A percentile compares a stretch with the other conserved stretches of the same genome.
Evolutionary conservation across 2,888 invertebrate species (phyloP).

Genomic region (Morpho achilles): DNA sequence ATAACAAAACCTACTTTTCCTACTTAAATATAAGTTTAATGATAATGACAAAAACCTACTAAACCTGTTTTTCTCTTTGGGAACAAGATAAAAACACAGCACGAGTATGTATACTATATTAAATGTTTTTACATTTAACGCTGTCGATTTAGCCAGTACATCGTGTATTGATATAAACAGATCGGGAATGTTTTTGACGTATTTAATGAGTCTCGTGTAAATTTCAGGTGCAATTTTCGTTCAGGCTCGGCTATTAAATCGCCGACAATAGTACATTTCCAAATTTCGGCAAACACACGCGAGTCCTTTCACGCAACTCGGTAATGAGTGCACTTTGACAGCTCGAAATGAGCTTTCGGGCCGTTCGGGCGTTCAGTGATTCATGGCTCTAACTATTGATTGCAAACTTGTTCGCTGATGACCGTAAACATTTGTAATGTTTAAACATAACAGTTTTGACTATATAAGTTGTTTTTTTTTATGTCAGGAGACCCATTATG

Average conservation of each 20-base stretch:
- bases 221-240: constrained; percentile 9
- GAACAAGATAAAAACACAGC: neutral
- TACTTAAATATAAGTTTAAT: no score
- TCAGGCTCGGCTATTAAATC: constrained; percentile 6
- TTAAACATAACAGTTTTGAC: no score
- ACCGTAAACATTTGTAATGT: neutral
- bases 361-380: constrained; percentile 17
- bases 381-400: constrained; percentile 18
- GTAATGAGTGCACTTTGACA: constrained; percentile 29
- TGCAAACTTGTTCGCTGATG: neutral
- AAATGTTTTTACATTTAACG: no score
- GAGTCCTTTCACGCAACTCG: constrained; percentile 22
- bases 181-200: no score
- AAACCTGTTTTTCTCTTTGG: neutral
- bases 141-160: no score
- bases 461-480: no score
- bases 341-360: constrained; percentile 26
- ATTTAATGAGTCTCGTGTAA: constrained; percentile 1
- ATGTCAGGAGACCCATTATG: no score
- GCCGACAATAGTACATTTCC: constrained; percentile 15
- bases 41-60: no score
- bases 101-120: neutral
- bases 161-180: no score
- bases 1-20: no score
- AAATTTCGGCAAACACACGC: constrained; percentile 24